phyloP scores from a whole-genome alignment of 2,797 vertebrate genomes.

The Cacajao melanocephalus region DNA sequence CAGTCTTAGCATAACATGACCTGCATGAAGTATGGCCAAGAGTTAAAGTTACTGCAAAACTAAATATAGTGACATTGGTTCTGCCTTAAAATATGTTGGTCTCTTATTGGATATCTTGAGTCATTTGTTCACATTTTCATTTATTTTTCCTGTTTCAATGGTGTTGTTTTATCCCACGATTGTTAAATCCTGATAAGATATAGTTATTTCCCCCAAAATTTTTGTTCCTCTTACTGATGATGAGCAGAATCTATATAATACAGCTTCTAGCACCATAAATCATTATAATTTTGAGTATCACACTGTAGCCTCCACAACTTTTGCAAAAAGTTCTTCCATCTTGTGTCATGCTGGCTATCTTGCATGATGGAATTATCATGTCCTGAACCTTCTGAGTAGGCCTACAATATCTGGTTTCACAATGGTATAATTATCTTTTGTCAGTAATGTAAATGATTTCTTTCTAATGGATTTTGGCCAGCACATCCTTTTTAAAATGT shows the following conservation, averaged over 20 bases:
- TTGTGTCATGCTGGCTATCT: background rate
- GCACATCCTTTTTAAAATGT: background rate
- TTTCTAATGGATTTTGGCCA: background rate
- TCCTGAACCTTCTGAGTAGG: background rate
- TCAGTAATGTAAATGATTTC: background rate
- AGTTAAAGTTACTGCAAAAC: background rate
- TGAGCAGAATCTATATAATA: background rate
- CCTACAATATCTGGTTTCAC: background rate
- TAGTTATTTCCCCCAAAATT: background rate
- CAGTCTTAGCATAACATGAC: background rate
- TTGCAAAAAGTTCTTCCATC: background rate
- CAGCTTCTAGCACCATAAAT: background rate
- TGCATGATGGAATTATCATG: background rate
- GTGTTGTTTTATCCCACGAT: background rate
- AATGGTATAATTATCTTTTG: background rate
- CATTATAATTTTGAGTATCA: background rate
- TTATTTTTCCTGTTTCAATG: slow-evolving; percentile 8
- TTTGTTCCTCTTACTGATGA: background rate
- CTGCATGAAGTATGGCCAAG: background rate
- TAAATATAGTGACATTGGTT: background rate
- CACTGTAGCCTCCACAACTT: background rate
- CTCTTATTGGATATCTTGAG: background rate
- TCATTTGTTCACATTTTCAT: background rate
- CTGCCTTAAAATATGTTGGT: background rate
- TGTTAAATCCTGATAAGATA: background rate